Conservation (phyloP, 1,140 invertebrate genomes). For the Diabrotica virgifera region DNA sequence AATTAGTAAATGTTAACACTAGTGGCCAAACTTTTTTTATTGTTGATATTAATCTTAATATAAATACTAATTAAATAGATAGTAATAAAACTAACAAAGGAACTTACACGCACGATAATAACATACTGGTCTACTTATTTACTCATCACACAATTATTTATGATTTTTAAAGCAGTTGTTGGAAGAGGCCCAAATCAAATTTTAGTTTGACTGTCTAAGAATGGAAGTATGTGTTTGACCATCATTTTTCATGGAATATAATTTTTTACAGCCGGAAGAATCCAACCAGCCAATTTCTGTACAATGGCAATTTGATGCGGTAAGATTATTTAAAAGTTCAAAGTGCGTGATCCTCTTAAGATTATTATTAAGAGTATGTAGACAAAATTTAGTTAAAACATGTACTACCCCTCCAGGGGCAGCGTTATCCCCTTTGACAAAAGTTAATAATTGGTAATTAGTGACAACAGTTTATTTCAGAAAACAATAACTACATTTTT, state of each 20-base stretch:
- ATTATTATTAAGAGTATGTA: not conserved
- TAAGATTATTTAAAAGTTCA: conserved; percentile 12
- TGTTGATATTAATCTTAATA: no score
- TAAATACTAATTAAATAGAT: no score
- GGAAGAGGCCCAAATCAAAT: conserved; percentile 1
- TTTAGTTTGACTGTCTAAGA: conserved; percentile 1
- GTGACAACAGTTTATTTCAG: not conserved
- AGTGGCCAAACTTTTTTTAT: no score
- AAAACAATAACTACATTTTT: not conserved
- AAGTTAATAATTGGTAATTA: not conserved
- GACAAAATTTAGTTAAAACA: not conserved
- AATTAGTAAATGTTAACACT: no score
- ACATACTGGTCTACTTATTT: conserved; percentile 1
- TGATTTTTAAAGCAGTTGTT: conserved; percentile 2
- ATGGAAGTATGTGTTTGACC: not conserved
- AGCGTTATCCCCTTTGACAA: not conserved
- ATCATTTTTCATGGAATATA: conserved; percentile 10
- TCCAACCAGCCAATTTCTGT: conserved; percentile 11
- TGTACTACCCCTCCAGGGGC: not conserved
- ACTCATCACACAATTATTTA: conserved; percentile 1
- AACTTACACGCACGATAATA: not conserved
- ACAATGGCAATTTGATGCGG: conserved; percentile 21
- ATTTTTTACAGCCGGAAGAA: conserved; percentile 22
- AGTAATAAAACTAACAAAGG: not conserved
- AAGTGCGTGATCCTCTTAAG: not conserved